Evolutionary conservation across 2,113 vertebrate species (phyloP).

Genomic region (Anoplopoma fimbria): DNA sequence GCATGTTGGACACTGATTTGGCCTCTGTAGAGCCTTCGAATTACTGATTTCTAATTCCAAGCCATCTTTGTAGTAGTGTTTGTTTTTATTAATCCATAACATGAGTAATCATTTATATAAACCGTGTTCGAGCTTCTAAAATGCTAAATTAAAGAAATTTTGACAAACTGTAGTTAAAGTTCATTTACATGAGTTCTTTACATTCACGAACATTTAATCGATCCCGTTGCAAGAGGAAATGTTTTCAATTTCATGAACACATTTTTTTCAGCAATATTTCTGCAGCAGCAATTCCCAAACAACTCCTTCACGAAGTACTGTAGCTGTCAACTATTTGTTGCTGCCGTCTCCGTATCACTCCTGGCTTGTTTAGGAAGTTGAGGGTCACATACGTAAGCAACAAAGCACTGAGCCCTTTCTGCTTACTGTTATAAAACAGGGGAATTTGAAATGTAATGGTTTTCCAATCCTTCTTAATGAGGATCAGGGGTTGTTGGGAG

Average conservation of each 20-base stretch:
- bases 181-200: not conserved
- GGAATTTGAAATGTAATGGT: constrained; percentile 56
- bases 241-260: not conserved
- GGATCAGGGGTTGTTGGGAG: constrained; percentile 66
- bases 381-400: constrained; percentile 2
- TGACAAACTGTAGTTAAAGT: not conserved
- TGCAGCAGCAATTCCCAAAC: not conserved
- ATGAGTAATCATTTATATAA: not conserved
- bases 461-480: constrained; percentile 73
- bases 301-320: not conserved
- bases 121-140: not conserved
- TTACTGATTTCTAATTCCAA: not conserved
- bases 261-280: not conserved
- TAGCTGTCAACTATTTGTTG: not conserved
- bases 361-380: not conserved
- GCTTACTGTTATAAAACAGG: constrained; percentile 58
- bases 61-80: no score
- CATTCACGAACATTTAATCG: not conserved
- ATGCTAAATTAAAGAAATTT: not conserved
- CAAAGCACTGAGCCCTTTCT: not conserved
- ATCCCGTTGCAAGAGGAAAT: not conserved
- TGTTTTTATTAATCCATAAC: not conserved
- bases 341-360: not conserved
- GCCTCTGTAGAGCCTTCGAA: not conserved
- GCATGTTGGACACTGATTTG: not conserved